Evolutionary conservation across 2,888 invertebrate species (phyloP).

Genomic region (Malthinus seriepunctatus): DNA sequence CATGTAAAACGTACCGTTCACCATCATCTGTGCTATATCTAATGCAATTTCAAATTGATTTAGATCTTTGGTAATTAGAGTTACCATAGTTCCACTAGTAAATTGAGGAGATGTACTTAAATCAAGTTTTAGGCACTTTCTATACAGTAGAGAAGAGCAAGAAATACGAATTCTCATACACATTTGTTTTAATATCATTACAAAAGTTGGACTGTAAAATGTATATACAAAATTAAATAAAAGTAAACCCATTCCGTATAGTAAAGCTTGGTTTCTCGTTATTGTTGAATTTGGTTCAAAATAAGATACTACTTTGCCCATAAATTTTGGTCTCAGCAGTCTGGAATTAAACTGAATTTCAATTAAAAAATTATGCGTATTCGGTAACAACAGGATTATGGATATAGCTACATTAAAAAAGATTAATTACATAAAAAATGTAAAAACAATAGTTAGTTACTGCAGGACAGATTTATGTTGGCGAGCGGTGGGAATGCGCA

Average conservation of each 20-base stretch:
- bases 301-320: constrained; percentile 68
- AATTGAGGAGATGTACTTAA: constrained; percentile 83
- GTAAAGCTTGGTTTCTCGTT: constrained; percentile 62
- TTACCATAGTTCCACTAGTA: constrained; percentile 62
- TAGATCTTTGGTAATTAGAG: constrained; percentile 76
- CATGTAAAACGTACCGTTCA: constrained; percentile 78
- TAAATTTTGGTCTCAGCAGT: constrained; percentile 65
- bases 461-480: no score
- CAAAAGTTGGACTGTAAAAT: constrained; percentile 72
- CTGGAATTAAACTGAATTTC: constrained; percentile 52
- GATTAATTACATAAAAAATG: no score
- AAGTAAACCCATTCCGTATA: constrained; percentile 70
- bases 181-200: constrained; percentile 69
- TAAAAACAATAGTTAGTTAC: no score
- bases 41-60: constrained; percentile 80
- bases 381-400: no score
- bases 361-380: no score
- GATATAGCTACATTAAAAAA: no score
- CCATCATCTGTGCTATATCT: constrained; percentile 76
- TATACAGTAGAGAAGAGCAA: constrained; percentile 71
- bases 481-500: no score
- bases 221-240: constrained; percentile 59
- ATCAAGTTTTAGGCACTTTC: constrained; percentile 71
- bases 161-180: constrained; percentile 73
- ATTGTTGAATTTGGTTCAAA: constrained; percentile 61